Evolutionary conservation across 1,140 invertebrate genomes (phyloP).

Genomic region (Diprion similis): DNA sequence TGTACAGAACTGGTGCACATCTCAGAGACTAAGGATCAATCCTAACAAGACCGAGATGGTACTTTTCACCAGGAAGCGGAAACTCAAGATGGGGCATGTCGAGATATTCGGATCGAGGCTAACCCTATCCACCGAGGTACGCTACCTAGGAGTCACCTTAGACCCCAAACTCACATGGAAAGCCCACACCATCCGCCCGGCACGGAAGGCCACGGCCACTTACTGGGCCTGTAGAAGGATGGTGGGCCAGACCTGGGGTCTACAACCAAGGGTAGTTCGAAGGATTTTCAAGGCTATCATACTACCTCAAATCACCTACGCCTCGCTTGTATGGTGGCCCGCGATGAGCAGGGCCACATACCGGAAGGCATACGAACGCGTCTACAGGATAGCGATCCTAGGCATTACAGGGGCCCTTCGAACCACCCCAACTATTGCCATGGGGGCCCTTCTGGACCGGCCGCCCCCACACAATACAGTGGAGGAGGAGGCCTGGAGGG

Average conservation of each 20-base stretch:
- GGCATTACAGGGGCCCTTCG: conserved; percentile 8
- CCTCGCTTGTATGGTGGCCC: too few species aligned
- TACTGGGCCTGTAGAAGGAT: conserved; percentile 19
- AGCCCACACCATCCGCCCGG: conserved; percentile 1
- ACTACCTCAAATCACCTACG: neutral
- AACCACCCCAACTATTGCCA: conserved; percentile 2
- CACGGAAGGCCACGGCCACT: conserved; percentile 1
- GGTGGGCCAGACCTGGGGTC: conserved; percentile 10
- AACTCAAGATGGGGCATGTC: too few species aligned
- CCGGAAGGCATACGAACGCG: neutral
- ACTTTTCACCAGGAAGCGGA: too few species aligned
- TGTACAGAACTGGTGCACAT: too few species aligned
- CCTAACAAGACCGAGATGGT: too few species aligned
- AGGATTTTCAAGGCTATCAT: conserved; percentile 16
- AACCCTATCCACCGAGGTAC: neutral
- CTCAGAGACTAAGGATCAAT: too few species aligned
- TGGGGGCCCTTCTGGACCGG: neutral
- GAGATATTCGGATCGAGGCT: too few species aligned
- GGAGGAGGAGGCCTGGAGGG: neutral
- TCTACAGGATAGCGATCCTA: neutral
- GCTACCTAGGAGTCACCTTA: conserved; percentile 6
- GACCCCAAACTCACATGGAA: conserved; percentile 14
- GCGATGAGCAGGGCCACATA: neutral
- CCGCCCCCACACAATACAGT: neutral
- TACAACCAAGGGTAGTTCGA: conserved; percentile 6